phyloP scores from a whole-genome alignment of 2,113 vertebrate genomes.

The Calcarius ornatus region DNA sequence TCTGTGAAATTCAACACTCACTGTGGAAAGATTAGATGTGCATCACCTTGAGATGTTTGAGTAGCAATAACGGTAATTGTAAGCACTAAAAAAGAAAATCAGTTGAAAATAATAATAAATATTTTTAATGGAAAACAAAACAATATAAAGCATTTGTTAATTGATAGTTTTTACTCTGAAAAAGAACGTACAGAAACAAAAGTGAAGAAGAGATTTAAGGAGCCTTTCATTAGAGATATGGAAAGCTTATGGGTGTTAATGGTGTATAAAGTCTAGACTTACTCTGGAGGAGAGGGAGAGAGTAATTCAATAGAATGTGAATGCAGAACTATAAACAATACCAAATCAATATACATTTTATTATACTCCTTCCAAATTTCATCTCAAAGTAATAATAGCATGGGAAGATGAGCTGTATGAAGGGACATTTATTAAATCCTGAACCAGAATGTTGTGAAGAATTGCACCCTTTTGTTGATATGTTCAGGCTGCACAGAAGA shows the following conservation, averaged over 20 bases:
- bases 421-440: neutral
- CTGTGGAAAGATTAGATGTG: neutral
- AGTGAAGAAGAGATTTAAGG: neutral
- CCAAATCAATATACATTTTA: neutral
- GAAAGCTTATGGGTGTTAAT: neutral
- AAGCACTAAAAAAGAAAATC: neutral
- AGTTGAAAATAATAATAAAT: neutral
- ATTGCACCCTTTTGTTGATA: neutral
- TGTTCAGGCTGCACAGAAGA: neutral
- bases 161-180: neutral
- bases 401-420: neutral
- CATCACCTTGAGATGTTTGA: neutral
- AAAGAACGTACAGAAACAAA: neutral
- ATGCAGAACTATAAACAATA: neutral
- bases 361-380: neutral
- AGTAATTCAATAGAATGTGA: neutral
- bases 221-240: neutral
- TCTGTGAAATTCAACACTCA: neutral
- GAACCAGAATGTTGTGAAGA: neutral
- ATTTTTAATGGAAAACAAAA: neutral
- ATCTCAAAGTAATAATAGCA: neutral
- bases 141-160: neutral
- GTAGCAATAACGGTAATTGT: neutral
- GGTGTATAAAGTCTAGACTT: neutral
- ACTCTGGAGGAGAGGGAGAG: neutral